These are phyloP conservation scores for Chelmon rostratus DNA, from an alignment of 2,797 vertebrate genomes.

Conservation along the genomic window DNA sequence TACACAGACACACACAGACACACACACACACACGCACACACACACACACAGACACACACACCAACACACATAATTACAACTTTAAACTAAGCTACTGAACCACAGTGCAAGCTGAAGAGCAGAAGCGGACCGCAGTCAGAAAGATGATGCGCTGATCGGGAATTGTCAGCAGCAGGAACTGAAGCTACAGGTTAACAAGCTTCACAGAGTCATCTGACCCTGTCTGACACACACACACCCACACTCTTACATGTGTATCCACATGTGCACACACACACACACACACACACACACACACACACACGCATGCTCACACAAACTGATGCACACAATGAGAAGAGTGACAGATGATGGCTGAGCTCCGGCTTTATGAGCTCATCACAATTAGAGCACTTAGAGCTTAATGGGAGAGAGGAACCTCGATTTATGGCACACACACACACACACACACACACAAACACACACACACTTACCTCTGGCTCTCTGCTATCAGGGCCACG, in stretches of 20 bases:
- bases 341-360: constrained; percentile 45
- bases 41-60: constrained; percentile 31
- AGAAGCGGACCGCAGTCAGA: not conserved
- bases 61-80: constrained; percentile 22
- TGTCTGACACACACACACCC: constrained; percentile 43
- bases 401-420: constrained; percentile 18
- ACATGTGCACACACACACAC: not conserved
- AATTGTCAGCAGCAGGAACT: constrained; percentile 82
- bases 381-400: constrained; percentile 40
- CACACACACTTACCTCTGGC: constrained; percentile 90
- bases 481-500: constrained; percentile 95
- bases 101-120: not conserved
- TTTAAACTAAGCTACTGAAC: not conserved
- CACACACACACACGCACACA: not conserved
- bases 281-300: not conserved
- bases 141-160: constrained; percentile 66
- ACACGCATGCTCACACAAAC: not conserved
- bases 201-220: constrained; percentile 49
- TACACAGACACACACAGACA: constrained; percentile 66
- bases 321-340: constrained; percentile 21
- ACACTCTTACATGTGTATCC: not conserved
- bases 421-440: constrained; percentile 32
- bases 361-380: constrained; percentile 45
- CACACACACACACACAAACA: constrained; percentile 7
- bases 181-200: constrained; percentile 62